A percentile compares a stretch with the other conserved stretches of the same genome.
Evolutionary conservation across 2,888 invertebrate species (phyloP).

Genomic region (Eurytoma adleriae): DNA sequence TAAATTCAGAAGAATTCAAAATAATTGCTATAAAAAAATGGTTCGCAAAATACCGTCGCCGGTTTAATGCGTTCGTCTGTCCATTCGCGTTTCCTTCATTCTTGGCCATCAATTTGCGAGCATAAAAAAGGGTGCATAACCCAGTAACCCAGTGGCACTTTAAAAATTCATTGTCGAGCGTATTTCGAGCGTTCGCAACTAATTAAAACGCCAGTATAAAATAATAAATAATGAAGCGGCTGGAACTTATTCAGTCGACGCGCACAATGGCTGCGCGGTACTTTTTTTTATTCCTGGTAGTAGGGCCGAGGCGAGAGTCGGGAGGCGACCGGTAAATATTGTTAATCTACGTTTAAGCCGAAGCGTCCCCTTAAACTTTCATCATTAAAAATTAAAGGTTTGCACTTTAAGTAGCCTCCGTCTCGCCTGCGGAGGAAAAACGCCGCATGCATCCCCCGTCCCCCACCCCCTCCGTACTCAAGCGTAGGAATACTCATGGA

Average conservation of each 20-base stretch:
- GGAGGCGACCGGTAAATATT: slow-evolving; percentile 22
- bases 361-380: slow-evolving; percentile 31
- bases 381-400: slow-evolving; percentile 45
- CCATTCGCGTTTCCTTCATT: too few relatives aligned
- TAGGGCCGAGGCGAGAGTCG: background rate
- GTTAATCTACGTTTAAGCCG: slow-evolving; percentile 41
- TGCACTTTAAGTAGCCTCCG: slow-evolving; percentile 43
- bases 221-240: too few relatives aligned
- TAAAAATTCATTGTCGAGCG: background rate
- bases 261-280: too few relatives aligned
- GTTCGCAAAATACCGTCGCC: too few relatives aligned
- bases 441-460: too few relatives aligned
- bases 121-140: too few relatives aligned
- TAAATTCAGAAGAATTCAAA: too few relatives aligned
- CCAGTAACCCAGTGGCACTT: background rate
- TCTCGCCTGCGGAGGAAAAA: slow-evolving; percentile 1
- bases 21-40: too few relatives aligned
- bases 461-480: background rate
- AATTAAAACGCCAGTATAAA: slow-evolving; percentile 2
- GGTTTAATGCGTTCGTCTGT: too few relatives aligned
- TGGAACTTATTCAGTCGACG: too few relatives aligned
- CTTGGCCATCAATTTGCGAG: too few relatives aligned
- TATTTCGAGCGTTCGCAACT: background rate
- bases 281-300: background rate
- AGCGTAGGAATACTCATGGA: slow-evolving; percentile 12